Evolutionary conservation across 2,888 invertebrate species (phyloP).

Genomic region (Lithophane ornitopus): DNA sequence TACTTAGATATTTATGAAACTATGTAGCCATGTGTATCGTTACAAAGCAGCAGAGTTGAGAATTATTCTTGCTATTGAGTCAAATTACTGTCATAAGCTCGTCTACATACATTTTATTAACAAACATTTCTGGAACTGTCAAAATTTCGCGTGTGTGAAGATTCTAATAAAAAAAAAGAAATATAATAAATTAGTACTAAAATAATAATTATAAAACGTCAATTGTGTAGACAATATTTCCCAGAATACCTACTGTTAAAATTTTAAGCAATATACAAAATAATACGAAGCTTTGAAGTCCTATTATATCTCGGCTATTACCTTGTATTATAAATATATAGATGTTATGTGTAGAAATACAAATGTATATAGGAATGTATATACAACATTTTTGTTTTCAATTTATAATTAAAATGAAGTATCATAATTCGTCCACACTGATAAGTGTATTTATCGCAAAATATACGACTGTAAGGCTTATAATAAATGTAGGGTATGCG

Average conservation of each 20-base stretch:
- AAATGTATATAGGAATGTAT: conserved; percentile 65
- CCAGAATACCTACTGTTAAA: conserved; percentile 61
- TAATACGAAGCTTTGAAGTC: conserved; percentile 60
- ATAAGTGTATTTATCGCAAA: conserved; percentile 80
- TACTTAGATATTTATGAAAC: conserved; percentile 44
- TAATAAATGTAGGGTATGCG: conserved; percentile 48
- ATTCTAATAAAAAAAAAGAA: conserved; percentile 10
- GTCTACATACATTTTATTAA: conserved; percentile 3
- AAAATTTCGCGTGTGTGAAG: conserved; percentile 8
- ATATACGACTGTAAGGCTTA: conserved; percentile 67
- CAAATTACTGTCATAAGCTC: conserved; percentile 11
- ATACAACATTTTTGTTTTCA: conserved; percentile 46
- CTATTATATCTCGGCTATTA: conserved; percentile 56
- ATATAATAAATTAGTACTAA: conserved; percentile 41
- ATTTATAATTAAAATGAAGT: conserved; percentile 71
- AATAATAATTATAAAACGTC: conserved; percentile 73
- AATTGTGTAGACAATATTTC: conserved; percentile 88
- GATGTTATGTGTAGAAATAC: conserved; percentile 52
- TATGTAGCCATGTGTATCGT: conserved; percentile 42
- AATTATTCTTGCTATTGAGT: conserved; percentile 41
- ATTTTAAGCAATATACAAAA: conserved; percentile 64
- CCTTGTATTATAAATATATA: conserved; percentile 55
- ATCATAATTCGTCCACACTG: conserved; percentile 87
- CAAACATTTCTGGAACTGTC: background rate
- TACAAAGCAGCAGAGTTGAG: conserved; percentile 38